Percentiles rank a stretch among this genome's conserved stretches.
Conservation (phyloP, 2,797 vertebrate species). For the Silurus aristotelis region DNA sequence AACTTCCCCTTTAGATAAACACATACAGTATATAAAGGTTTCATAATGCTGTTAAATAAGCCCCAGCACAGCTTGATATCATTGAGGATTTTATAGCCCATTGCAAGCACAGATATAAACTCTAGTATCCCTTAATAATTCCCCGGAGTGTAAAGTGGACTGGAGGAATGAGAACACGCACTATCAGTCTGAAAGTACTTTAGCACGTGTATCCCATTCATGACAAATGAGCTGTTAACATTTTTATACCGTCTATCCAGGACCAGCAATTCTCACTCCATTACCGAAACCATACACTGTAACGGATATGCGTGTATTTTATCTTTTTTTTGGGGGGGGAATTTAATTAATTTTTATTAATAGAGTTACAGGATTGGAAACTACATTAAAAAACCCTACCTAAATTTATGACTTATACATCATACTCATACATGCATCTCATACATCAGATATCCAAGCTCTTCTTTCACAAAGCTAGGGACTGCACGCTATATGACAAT, state of each 20-base stretch:
- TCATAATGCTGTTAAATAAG: slow-evolving; percentile 57
- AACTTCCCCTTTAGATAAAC: slow-evolving; percentile 31
- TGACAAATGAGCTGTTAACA: slow-evolving; percentile 62
- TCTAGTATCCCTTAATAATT: slow-evolving; percentile 68
- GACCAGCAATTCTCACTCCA: slow-evolving; percentile 44
- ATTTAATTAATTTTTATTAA: neutral
- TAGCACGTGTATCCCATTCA: slow-evolving; percentile 69
- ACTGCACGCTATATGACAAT: neutral
- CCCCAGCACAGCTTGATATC: slow-evolving; percentile 64
- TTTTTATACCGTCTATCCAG: slow-evolving; percentile 44
- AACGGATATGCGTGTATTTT: slow-evolving; percentile 11
- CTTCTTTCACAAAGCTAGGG: neutral
- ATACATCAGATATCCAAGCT: too few species aligned
- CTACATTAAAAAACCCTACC: neutral
- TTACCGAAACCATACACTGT: slow-evolving; percentile 45
- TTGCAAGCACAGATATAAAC: slow-evolving; percentile 73
- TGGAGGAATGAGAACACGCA: slow-evolving; percentile 65
- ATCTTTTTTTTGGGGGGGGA: neutral
- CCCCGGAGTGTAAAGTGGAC: slow-evolving; percentile 65
- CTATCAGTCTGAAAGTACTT: slow-evolving; percentile 64
- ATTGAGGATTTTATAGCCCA: slow-evolving; percentile 70
- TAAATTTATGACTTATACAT: too few species aligned
- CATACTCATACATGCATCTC: too few species aligned
- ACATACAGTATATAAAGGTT: slow-evolving; percentile 47
- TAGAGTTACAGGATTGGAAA: neutral